These are phyloP conservation scores for Drosophila subobscura DNA, from an alignment of 1,140 invertebrate genomes.

Conservation along the genomic window DNA sequence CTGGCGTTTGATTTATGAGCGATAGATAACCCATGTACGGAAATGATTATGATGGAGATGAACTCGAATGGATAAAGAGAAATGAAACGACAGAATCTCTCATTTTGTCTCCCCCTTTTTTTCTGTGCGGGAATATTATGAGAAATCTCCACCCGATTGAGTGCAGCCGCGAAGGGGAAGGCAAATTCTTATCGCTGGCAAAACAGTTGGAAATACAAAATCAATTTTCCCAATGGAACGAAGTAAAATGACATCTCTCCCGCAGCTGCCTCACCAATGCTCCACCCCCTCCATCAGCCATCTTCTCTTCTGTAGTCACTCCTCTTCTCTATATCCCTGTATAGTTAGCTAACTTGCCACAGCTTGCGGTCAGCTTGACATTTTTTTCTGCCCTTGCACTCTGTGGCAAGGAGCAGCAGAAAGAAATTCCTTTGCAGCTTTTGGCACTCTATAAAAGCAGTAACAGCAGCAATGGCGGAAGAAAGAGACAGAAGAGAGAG, in stretches of 20 bases:
- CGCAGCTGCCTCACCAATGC: no score
- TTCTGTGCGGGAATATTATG: conserved; percentile 44
- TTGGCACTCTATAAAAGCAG: conserved; percentile 69
- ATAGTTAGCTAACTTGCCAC: conserved; percentile 48
- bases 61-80: conserved; percentile 30
- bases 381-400: conserved; percentile 42
- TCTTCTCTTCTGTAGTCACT: no score
- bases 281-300: no score
- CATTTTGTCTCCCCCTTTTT: background rate
- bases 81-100: conserved; percentile 1
- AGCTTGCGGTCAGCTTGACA: conserved; percentile 70
- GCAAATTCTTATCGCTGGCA: conserved; percentile 67
- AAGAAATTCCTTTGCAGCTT: conserved; percentile 60
- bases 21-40: conserved; percentile 44
- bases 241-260: conserved; percentile 19
- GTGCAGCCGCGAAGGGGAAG: conserved; percentile 24
- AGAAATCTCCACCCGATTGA: conserved; percentile 50
- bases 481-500: background rate
- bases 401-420: conserved; percentile 20
- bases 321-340: background rate
- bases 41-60: conserved; percentile 47
- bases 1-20: conserved; percentile 69
- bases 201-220: conserved; percentile 55
- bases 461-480: conserved; percentile 22
- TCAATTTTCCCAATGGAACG: conserved; percentile 62